Base-by-base conservation (phyloP, 2,888 invertebrate species). In the Acronicta aceris region DNA sequence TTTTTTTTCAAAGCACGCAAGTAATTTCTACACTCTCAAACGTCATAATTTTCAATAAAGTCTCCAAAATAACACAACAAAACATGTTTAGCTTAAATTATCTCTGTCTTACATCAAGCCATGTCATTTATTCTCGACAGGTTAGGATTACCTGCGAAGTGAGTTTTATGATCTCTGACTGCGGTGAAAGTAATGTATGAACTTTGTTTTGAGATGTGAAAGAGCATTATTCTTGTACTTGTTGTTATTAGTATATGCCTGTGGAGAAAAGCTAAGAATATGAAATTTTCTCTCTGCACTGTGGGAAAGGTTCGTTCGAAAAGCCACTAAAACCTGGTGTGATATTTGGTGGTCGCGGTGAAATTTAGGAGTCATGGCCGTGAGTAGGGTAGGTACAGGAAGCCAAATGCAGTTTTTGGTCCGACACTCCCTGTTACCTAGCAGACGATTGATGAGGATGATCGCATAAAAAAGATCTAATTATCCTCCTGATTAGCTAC, bases 51-150 rank as follows among this genome's bases (percentile, higher is more conserved):
- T 71, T 72, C 61, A 76, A 76, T 73, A 61, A 27, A 36, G 12
- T 16, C 25, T 48, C 38, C 40, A 58, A 59, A 60, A 77, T 63
- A 74, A 65, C 67, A 59, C 61, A 74, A 65, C 48, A 59, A 58
- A 52, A 47, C 57, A 61, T 60, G 48, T 56, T 63, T 54, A 46
- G 49, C 66, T 65, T 56, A 67, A 74, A 74, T 74, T 70, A 75
- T 71, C 56, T 62, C 3, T 16, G 45, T 50, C 65, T 53, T 41
- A 45, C 36, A 66, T 59, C 56, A 49, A 59, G 48, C 53, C 49
- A 43, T 67, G 62, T 75, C 78, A 71, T 75, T 78, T 63, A 60
- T 67, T 67, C 61, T 65, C 74, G 75, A 75, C 75, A 74, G 55
- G 46, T 36, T 50, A 48, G 71, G 66, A 74, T 75, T 75, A 74